Base-by-base conservation (phyloP, 2,888 invertebrate genomes). In the Diogma glabrata region DNA sequence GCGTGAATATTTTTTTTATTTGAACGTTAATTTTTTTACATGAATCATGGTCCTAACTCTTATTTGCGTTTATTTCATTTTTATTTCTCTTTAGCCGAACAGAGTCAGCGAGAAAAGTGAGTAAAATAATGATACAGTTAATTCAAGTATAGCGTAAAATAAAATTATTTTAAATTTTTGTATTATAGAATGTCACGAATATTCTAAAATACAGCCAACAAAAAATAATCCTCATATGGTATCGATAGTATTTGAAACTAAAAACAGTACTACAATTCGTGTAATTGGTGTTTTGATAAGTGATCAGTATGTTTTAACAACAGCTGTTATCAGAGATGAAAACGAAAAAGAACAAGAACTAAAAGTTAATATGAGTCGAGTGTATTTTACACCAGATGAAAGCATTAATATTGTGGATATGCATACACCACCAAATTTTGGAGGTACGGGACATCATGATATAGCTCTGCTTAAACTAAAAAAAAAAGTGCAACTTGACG, bases 181-280 rank as follows among this genome's bases (percentile, higher is more conserved):
- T n/a, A n/a, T n/a, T n/a, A n/a, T n/a, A 43, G 43, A 43, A 43
- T 43, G 43, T 43, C 22, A 43, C 20, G 43, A 43, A 9, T 43
- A 43, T 23, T 43, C 43, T 22, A 43, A 8, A 43, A 43, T 43
- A 22, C 4, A n/a, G 2, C 20, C 20, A 43, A 22, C 43, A 22
- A 7, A 12, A 12, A 43, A 43, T 14, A 22, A 43, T n/a, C 43
- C 43, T 3, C 43, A 43, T 22, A 14, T 43, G 23, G 43, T 43
- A 8, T 43, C 20, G 20, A 22, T 43, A 17, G 14, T 14, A 22
- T 22, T 43, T n/a, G 43, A 23, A 14, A 43, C 23, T 22, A 20
- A 20, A 43, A 8, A 20, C n/a, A 23, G 43, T 20, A 22, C 14
- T 23, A 17, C 23, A 17, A 22, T 22, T 22, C 22, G 43, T 22